Base-by-base conservation (phyloP, 2,113 vertebrate genomes). In the Laterallus jamaicensis region DNA sequence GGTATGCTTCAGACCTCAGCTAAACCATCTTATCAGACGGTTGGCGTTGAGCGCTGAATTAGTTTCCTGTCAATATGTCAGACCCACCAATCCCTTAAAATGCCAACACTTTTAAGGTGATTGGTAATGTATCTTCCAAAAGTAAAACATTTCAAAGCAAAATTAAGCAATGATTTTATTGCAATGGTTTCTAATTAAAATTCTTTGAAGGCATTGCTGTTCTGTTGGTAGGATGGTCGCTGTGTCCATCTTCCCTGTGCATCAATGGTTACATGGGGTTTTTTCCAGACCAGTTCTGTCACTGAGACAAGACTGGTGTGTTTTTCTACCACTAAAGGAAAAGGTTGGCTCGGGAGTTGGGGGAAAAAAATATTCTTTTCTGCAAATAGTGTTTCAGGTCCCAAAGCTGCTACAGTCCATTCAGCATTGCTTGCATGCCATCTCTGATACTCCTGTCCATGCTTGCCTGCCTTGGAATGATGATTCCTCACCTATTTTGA, bases 151-250 rank as follows among this genome's bases (percentile, higher is more conserved):
- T 31, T 42, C 16, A 55, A 63, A 63, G 10, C 4, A 55, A 67
- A 83, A 15, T 5, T 28, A 70, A 71, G 5, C 15, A 19, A 35
- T 59, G 7, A 55, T 64, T 73, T 52, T 32, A 15, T 18, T 26
- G 28, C 5, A 9, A 0, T 13, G 10, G 20, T 39, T 79, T 11
- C 3, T 18, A 15, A 63, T 54, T 22, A 52, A 52, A 76, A 31
- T n/a, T 73, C 15, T 64, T 62, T 21, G 15, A 47, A 58, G 24
- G 10, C 18, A n/a, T 42, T 86, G 17, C 25, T 55, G 28, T 86
- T 52, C 0, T 3, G 0, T 66, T 77, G 22, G 59, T 24, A 69
- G 39, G 18, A 3, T 1, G 2, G 20, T 37, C 64, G 11, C 44
- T 59, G 50, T 19, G 44, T n/a, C 29, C 47, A 2, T 63, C 37